Evolutionary conservation across 1,140 invertebrate genomes (phyloP).

Genomic region (Tribolium madens): DNA sequence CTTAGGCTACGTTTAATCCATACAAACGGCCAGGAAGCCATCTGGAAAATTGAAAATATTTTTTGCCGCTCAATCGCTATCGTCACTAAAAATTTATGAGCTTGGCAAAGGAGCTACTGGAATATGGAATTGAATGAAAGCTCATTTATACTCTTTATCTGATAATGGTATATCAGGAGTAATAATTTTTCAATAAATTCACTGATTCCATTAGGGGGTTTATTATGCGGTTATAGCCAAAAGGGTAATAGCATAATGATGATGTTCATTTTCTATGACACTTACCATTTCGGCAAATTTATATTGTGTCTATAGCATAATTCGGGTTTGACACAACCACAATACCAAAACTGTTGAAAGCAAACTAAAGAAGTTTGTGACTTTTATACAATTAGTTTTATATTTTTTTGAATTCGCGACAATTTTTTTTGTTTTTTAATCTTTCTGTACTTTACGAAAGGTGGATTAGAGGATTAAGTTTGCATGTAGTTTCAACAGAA

Average conservation of each 20-base stretch:
- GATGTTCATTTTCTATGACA: too few relatives aligned
- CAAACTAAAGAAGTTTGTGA: too few relatives aligned
- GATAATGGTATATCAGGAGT: not conserved
- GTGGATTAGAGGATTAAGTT: too few relatives aligned
- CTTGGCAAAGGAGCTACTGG: not conserved
- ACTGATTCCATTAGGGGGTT: conserved; percentile 5
- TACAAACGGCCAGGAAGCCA: conserved; percentile 17
- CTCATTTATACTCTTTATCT: conserved; percentile 1
- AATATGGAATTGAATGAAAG: not conserved
- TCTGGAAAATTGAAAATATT: conserved; percentile 29
- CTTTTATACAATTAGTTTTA: too few relatives aligned
- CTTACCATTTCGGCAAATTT: too few relatives aligned
- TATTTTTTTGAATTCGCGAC: too few relatives aligned
- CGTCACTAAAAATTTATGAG: conserved; percentile 25
- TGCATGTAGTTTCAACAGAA: too few relatives aligned
- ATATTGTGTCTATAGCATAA: too few relatives aligned
- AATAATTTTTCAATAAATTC: not conserved
- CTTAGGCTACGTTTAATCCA: conserved; percentile 23
- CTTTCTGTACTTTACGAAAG: too few relatives aligned
- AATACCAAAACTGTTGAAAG: too few relatives aligned
- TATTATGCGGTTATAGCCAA: conserved; percentile 1
- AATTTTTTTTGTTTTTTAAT: too few relatives aligned
- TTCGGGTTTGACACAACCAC: too few relatives aligned
- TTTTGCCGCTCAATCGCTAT: conserved; percentile 14
- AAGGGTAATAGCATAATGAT: not conserved